These are phyloP conservation scores for Passerina amoena DNA, from an alignment of 2,113 vertebrate species.

Conservation along the genomic window DNA sequence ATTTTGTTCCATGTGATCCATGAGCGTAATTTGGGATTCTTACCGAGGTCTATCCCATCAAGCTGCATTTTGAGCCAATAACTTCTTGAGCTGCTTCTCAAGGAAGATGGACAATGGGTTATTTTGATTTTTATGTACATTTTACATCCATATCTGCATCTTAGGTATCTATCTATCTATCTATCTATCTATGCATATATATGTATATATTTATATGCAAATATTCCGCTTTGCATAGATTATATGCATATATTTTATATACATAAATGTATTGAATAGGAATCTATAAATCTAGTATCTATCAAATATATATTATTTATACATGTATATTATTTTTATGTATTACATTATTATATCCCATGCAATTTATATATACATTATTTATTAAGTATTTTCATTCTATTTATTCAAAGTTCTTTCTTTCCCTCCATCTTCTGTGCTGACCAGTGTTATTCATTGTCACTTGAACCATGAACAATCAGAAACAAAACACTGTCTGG, in stretches of 20 bases:
- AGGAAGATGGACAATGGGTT: neutral
- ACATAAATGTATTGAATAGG: too few species aligned
- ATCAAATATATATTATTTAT: neutral
- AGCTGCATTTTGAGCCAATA: neutral
- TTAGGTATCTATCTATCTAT: neutral
- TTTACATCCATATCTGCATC: neutral
- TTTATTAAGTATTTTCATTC: neutral
- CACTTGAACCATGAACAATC: neutral
- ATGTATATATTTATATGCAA: neutral
- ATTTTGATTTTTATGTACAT: neutral
- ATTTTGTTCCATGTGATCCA: neutral
- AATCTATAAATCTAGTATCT: neutral
- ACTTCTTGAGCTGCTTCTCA: neutral
- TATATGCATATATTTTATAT: neutral
- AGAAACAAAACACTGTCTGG: neutral
- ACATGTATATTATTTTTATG: neutral
- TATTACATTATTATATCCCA: neutral
- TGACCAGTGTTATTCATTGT: neutral
- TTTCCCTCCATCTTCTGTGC: neutral
- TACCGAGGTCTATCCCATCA: neutral
- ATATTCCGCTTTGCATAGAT: neutral
- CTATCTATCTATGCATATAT: neutral
- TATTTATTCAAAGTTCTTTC: neutral
- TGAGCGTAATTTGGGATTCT: fast-evolving
- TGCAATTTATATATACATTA: neutral